Evolutionary conservation across 2,113 vertebrate genomes (phyloP), one percentile per base, ranked within the genome.

Genomic region (Cyprinodon tularosa): DNA sequence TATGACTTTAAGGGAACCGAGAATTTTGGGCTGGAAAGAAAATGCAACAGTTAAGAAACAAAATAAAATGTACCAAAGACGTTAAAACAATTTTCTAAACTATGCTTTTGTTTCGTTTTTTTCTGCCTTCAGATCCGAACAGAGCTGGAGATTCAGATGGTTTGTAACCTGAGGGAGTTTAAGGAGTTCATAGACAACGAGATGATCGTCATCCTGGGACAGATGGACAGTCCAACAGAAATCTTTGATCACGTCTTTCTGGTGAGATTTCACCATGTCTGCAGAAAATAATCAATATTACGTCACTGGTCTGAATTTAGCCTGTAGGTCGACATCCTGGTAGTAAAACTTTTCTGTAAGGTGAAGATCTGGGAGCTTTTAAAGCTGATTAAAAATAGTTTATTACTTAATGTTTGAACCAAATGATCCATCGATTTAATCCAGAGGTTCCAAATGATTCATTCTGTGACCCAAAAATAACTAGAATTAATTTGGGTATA

Each of bases 121-220:
- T 72, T 45, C 65, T 72, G 61, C 68, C 71, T 60, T 64, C 90
- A 99, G 98, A 99, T 99, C 73, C 96, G 98, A 62, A 99, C 97
- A 0, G 97, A 99, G 86, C 93, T 99, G 91, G 98, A 99, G 92
- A 99, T 98, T 95, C 98, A 98, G 87, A 99, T 99, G 98, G 96
- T 94, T 29, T 99, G 98, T 67, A 99, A 99, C 93, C 92, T 99
- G 87, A 90, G 96, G 66, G 97, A 99, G 91, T 99, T 98, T 85
- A 99, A 99, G 70, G 97, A 99, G 83, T 99, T 97, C 92, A 99
- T 99, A 57, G 98, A 99, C 89, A 99, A 99, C 8, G 97, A 99
- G 86, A 99, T 99, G 97, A 98, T 99, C 4, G 93, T 98, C 84
- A 99, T 99, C 91, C 95, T 99, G 62, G 97, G 98, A 62, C 98